Evolutionary conservation across 2,113 vertebrate genomes (phyloP).

Genomic region (Cyprinodon brontotheroides): DNA sequence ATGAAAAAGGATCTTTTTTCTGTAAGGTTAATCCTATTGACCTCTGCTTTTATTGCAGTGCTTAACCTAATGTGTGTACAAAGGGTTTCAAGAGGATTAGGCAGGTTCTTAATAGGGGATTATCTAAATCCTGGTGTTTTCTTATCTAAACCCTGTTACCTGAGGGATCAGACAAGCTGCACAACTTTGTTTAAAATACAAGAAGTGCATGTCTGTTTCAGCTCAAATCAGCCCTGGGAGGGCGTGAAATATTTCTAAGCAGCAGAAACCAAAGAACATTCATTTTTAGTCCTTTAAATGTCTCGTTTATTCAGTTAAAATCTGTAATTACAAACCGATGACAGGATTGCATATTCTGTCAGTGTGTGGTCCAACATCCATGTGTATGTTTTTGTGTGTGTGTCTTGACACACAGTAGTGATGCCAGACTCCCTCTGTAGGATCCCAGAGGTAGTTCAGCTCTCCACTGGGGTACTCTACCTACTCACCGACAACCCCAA

Average conservation of each 20-base stretch:
- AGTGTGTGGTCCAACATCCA: slow-evolving; percentile 59
- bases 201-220: slow-evolving; percentile 18
- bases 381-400: slow-evolving; percentile 16
- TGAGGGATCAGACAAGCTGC: slow-evolving; percentile 48
- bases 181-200: slow-evolving; percentile 47
- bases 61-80: slow-evolving; percentile 73
- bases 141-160: slow-evolving; percentile 47
- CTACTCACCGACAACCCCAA: not conserved
- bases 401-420: slow-evolving; percentile 50
- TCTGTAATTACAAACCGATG: slow-evolving; percentile 67
- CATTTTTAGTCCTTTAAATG: slow-evolving; percentile 15
- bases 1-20: slow-evolving; percentile 61
- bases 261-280: slow-evolving; percentile 27
- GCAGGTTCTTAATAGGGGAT: slow-evolving; percentile 63
- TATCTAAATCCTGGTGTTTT: slow-evolving; percentile 72
- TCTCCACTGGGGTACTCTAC: not conserved
- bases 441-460: slow-evolving; percentile 58
- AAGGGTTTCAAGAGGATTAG: slow-evolving; percentile 74
- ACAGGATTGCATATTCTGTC: slow-evolving; percentile 56
- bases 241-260: slow-evolving; percentile 30
- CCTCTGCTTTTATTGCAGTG: slow-evolving; percentile 67
- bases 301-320: slow-evolving; percentile 45
- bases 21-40: slow-evolving; percentile 69
- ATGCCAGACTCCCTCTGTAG: slow-evolving; percentile 81
- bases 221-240: slow-evolving; percentile 7